Base-by-base conservation (phyloP, 2,113 vertebrate species). In the Calonectris borealis region DNA sequence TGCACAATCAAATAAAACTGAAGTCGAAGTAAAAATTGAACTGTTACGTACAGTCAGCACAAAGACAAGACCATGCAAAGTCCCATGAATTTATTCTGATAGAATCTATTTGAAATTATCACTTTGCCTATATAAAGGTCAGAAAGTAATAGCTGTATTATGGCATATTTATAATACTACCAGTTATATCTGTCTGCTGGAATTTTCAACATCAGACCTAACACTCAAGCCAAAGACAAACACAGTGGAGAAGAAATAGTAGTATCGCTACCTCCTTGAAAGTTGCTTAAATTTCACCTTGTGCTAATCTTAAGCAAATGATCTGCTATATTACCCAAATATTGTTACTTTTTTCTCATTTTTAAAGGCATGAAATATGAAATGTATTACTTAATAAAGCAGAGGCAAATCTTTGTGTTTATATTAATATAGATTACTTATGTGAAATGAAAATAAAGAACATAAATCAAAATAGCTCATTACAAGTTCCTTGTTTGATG, bases 341-440 rank as follows among this genome's bases (percentile, higher is more conserved):
- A 81, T 40, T 91, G 46, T 51, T 69, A 71, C 48, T 79, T 80
- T 87, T 73, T 61, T 29, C 6, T 40, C 26, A 40, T 88, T 96
- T 94, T 95, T 86, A 97, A 90, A 93, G 54, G 24, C 62, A 88
- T 36, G 14, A 38, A 94, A 94, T 82, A 29, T 96, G 82, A 95
- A 97, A 95, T n/a, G 9, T 95, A 78, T 68, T 96, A 73, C 57
- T 97, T 97, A 95, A 94, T 93, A 97, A 93, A 95, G 44, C 64
- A 95, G 83, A 97, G 54, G 60, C 14, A 38, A 96, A 83, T 26
- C 25, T 97, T 95, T 97, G 38, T 95, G 29, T 83, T 88, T 95
- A 24, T 95, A 97, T 98, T 97, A 97, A 95, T 96, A 97, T 83
- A 93, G 93, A 97, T 96, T 97, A 94, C 94, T 98, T 88, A 96